A percentile compares a stretch with the other conserved stretches of the same genome.
Evolutionary conservation across 2,797 vertebrate species (phyloP).

Genomic region (Salarias fasciatus): DNA sequence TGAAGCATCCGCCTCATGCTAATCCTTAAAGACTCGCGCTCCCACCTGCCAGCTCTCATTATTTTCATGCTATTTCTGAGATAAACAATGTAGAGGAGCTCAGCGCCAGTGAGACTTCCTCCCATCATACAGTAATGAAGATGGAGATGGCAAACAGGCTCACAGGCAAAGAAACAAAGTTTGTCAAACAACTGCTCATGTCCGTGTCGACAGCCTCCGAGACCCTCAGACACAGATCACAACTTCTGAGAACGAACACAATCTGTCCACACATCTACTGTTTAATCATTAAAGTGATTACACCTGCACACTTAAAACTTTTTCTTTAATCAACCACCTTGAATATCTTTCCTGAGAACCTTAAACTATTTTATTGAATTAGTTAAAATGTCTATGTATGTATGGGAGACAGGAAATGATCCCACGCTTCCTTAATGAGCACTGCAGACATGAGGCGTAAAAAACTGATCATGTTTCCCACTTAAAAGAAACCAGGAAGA

Average conservation of each 20-base stretch:
- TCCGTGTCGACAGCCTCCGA: constrained; percentile 10
- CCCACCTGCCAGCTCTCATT: constrained; percentile 78
- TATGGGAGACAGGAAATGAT: too few relatives aligned
- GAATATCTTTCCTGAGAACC: too few relatives aligned
- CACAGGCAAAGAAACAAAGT: constrained; percentile 27
- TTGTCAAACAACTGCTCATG: constrained; percentile 26
- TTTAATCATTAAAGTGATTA: too few relatives aligned
- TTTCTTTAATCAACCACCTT: too few relatives aligned
- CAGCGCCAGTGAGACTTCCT: constrained; percentile 47
- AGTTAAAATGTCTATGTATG: too few relatives aligned
- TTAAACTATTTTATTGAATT: too few relatives aligned
- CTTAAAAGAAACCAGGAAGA: too few relatives aligned
- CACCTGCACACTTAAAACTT: too few relatives aligned
- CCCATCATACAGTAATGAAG: constrained; percentile 51
- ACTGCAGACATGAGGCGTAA: too few relatives aligned
- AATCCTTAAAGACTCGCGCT: constrained; percentile 70
- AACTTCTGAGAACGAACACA: constrained; percentile 1
- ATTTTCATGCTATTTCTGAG: constrained; percentile 77
- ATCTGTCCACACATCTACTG: neutral
- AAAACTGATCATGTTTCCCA: too few relatives aligned
- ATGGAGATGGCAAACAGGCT: constrained; percentile 41
- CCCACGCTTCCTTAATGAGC: too few relatives aligned
- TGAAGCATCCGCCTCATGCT: constrained; percentile 61
- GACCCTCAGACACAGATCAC: neutral
- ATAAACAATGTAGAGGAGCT: constrained; percentile 69